Conservation (phyloP, 1,140 invertebrate genomes). For the Heliconius eleuchia region DNA sequence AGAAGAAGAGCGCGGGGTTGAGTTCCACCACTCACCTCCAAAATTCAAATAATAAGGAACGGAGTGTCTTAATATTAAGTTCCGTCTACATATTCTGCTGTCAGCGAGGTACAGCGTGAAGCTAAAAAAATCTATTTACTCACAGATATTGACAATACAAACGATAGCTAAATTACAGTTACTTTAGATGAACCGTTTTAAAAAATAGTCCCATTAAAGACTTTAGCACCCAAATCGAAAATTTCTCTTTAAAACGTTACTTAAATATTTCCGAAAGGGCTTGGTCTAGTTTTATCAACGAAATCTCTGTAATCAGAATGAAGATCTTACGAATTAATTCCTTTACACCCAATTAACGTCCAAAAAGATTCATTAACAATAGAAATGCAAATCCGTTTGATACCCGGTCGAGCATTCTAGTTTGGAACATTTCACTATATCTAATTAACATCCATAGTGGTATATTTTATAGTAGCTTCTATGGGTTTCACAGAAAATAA, state of each 20-base stretch:
- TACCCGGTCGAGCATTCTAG: constrained; percentile 62
- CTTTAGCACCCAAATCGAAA: constrained; percentile 43
- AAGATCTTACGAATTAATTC: constrained; percentile 72
- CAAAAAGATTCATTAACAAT: constrained; percentile 64
- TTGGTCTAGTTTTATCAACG: constrained; percentile 51
- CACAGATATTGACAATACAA: background rate
- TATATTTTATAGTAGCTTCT: constrained; percentile 52
- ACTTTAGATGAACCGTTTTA: background rate
- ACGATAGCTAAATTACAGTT: background rate
- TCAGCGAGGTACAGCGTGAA: no score
- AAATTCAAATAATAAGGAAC: no score
- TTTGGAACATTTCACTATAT: constrained; percentile 47
- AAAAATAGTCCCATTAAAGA: background rate
- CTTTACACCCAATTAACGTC: constrained; percentile 77
- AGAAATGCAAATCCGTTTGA: constrained; percentile 72
- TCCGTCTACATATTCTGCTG: no score
- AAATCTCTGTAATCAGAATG: constrained; percentile 63
- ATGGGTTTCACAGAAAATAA: constrained; percentile 62
- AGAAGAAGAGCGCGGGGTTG: no score
- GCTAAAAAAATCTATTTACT: no score
- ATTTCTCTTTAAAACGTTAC: constrained; percentile 55
- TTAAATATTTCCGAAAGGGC: constrained; percentile 43
- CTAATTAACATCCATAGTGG: constrained; percentile 66
- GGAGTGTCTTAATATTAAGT: no score
- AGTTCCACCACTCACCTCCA: no score